Base-by-base conservation (phyloP, 2,113 vertebrate species). In the Hyaena hyaena region DNA sequence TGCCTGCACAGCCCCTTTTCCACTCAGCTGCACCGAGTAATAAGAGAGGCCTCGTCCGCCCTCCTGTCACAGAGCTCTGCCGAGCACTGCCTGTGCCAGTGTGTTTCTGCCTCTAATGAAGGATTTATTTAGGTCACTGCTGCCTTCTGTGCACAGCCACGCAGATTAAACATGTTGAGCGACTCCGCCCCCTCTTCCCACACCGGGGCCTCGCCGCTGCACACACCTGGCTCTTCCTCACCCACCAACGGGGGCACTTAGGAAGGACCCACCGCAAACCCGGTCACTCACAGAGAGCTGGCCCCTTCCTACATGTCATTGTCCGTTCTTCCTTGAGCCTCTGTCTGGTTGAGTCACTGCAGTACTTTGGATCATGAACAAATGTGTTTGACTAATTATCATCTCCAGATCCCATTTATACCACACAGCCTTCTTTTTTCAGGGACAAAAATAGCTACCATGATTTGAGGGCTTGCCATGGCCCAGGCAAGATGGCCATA, bases 111-210 rank as follows among this genome's bases (percentile, higher is more conserved):
- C 26, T 76, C 86, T 93, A 80, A 84, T 88, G 96, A 96, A 93
- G 95, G 96, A 95, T 97, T 96, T 96, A 98, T 97, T 97, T 97
- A 97, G 96, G 97, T 97, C 98, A 96, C 80, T 3, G 24, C 93
- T 65, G 90, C 96, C 92, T 89, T 86, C 96, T 80, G 73, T 65
- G 88, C 96, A 83, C 45, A 45, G 86, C 95, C 53, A 45, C 1
- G 3, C 71, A 43, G 87, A 95, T 7, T 10, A 73, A 83, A 71
- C 71, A 1, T 5, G 16, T 0, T 0, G 35, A 23, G 28, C 2
- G 19, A 11, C 48, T 1, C 33, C 43, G 23, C 33, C 61, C 24
- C 84, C 48, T 4, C 33, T 28, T 53, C 74, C 39, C 63, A n/a
- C 66, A 0, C 50, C 0, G 31, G 26, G 11, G 39, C 19, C 45